phyloP scores from a whole-genome alignment of 1,140 invertebrate species.

The Orchesella cincta region DNA sequence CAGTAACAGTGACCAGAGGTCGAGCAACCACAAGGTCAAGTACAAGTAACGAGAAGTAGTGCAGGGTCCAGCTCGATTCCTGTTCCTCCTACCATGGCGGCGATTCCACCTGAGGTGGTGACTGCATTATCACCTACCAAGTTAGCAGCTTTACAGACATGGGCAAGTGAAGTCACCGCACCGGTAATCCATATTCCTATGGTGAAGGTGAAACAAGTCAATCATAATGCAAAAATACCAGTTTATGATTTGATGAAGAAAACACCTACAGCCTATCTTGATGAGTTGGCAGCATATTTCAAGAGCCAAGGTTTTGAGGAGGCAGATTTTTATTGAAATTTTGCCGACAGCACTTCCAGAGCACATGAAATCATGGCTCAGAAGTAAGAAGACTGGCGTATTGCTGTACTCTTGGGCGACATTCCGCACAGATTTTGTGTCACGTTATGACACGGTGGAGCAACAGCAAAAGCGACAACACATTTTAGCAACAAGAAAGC shows the following conservation, averaged over 20 bases:
- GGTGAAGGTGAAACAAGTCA: not conserved
- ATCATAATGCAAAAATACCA: not conserved
- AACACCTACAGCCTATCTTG: not conserved
- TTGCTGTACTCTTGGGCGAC: conserved; percentile 21
- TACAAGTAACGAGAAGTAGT: no score
- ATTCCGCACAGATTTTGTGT: conserved; percentile 16
- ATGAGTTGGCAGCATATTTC: conserved; percentile 1
- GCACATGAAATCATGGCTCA: not conserved
- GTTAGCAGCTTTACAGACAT: not conserved
- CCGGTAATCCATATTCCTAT: not conserved
- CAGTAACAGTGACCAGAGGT: not conserved
- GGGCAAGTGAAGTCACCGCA: not conserved
- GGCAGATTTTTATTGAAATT: not conserved
- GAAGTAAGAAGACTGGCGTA: not conserved
- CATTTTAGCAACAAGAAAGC: not conserved
- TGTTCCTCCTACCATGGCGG: not conserved
- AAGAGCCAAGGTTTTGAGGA: not conserved
- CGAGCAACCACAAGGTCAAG: not conserved
- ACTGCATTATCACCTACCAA: not conserved
- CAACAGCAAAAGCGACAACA: not conserved
- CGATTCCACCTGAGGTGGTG: not conserved
- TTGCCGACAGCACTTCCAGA: not conserved
- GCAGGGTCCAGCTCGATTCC: not conserved
- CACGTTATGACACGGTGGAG: conserved; percentile 3
- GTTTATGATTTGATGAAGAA: not conserved